Percentiles rank a stretch among this genome's conserved stretches.
These are phyloP conservation scores for Gymnopithys bicolor DNA, from an alignment of 2,797 vertebrate species.

Conservation along the genomic window DNA sequence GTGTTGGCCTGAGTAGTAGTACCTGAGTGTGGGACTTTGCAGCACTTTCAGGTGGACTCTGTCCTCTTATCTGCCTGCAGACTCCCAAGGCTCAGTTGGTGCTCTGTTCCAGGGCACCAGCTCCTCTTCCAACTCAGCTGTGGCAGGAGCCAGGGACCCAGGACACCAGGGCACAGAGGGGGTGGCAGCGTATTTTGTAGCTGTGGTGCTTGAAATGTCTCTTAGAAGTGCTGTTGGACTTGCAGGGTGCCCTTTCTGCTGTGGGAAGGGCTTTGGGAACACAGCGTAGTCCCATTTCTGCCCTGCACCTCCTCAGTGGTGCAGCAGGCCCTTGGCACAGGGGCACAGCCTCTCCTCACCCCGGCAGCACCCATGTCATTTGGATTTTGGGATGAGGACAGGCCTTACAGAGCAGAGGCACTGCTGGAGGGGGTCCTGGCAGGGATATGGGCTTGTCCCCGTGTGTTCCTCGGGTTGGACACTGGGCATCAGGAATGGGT, in stretches of 20 bases:
- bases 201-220: background rate
- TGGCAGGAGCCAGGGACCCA: background rate
- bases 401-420: background rate
- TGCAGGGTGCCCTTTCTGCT: background rate
- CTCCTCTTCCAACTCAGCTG: background rate
- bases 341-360: background rate
- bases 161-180: background rate
- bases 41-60: background rate
- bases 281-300: background rate
- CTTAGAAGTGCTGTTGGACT: background rate
- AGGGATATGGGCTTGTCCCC: fast-evolving
- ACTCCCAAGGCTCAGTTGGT: background rate
- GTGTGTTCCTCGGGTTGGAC: fast-evolving
- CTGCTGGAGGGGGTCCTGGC: background rate
- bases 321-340: background rate
- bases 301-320: background rate
- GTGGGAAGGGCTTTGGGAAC: background rate
- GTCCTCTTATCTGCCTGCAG: background rate
- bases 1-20: background rate
- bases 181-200: fast-evolving
- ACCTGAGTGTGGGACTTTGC: fast-evolving
- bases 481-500: background rate
- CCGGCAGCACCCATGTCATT: background rate
- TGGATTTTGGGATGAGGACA: background rate
- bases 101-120: background rate